phyloP scores from a whole-genome alignment of 2,797 vertebrate genomes.

The Sylvia borin region DNA sequence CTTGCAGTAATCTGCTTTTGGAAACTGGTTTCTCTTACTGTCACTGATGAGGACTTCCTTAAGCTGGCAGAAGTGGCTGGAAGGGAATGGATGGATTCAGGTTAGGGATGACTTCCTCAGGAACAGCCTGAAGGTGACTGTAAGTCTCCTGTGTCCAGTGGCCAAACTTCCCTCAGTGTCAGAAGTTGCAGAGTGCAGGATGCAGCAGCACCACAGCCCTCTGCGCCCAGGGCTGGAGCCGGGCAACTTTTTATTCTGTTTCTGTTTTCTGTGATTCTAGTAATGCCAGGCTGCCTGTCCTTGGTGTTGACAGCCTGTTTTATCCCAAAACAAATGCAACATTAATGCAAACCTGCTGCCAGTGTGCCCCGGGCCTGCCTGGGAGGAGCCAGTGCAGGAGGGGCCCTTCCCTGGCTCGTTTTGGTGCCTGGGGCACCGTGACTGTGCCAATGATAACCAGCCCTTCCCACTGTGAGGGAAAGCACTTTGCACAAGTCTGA shows the following conservation, averaged over 20 bases:
- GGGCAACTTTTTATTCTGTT: not conserved
- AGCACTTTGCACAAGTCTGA: not conserved
- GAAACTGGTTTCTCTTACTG: slow-evolving; percentile 11
- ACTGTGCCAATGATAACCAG: not conserved
- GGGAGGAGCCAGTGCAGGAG: not conserved
- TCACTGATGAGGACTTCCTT: not conserved
- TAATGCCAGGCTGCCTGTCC: not conserved
- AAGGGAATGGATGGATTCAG: not conserved
- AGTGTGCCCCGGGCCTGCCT: not conserved
- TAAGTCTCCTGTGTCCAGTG: not conserved
- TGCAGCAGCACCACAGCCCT: not conserved
- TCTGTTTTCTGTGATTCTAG: not conserved
- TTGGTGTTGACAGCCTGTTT: not conserved
- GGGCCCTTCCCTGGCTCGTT: not conserved
- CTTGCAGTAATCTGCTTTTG: slow-evolving; percentile 56
- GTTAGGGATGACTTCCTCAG: not conserved
- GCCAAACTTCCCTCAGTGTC: not conserved
- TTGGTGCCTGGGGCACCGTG: not conserved
- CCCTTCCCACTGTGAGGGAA: accelerated
- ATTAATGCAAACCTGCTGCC: slow-evolving; percentile 8
- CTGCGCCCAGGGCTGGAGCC: not conserved
- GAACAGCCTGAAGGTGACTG: not conserved
- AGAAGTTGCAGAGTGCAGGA: not conserved
- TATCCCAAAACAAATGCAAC: slow-evolving; percentile 39
- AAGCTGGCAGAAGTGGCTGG: not conserved